phyloP scores from a whole-genome alignment of 2,797 vertebrate genomes.

The Capromys pilorides region DNA sequence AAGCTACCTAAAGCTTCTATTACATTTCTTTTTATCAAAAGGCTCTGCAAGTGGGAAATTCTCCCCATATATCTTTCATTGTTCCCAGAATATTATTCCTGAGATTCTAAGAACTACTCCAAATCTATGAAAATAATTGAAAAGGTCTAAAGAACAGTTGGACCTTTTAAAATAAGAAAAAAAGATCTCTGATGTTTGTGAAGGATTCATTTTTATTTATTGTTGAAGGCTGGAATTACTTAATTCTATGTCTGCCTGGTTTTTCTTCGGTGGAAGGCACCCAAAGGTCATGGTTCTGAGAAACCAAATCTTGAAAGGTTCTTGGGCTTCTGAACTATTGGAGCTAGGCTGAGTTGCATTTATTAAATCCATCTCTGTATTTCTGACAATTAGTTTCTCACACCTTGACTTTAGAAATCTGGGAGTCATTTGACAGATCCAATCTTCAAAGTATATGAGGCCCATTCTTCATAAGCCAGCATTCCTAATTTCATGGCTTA shows the following conservation, averaged over 20 bases:
- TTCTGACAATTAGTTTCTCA: constrained; percentile 65
- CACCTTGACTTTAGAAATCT: constrained; percentile 70
- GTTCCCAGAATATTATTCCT: background rate
- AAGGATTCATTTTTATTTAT: constrained; percentile 66
- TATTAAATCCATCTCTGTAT: constrained; percentile 62
- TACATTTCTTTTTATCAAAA: background rate
- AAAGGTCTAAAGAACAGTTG: constrained; percentile 48
- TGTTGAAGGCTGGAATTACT: constrained; percentile 63
- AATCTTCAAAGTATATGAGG: constrained; percentile 41
- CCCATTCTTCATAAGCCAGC: constrained; percentile 53
- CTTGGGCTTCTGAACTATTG: constrained; percentile 58
- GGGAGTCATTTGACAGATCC: constrained; percentile 17
- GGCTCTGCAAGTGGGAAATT: background rate
- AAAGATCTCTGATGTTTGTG: constrained; percentile 47
- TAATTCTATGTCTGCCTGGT: constrained; percentile 48
- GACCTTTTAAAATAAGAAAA: constrained; percentile 62
- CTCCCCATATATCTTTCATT: constrained; percentile 10
- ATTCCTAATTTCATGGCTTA: constrained; percentile 43
- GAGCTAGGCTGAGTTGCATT: constrained; percentile 51
- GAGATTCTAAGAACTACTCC: constrained; percentile 36
- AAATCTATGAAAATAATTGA: constrained; percentile 64
- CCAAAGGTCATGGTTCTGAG: constrained; percentile 64
- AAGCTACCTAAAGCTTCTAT: background rate
- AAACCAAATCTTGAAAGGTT: constrained; percentile 64
- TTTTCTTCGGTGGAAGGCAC: constrained; percentile 64